Base-by-base conservation (phyloP, 2,888 invertebrate species). In the Harpalus rubripes region DNA sequence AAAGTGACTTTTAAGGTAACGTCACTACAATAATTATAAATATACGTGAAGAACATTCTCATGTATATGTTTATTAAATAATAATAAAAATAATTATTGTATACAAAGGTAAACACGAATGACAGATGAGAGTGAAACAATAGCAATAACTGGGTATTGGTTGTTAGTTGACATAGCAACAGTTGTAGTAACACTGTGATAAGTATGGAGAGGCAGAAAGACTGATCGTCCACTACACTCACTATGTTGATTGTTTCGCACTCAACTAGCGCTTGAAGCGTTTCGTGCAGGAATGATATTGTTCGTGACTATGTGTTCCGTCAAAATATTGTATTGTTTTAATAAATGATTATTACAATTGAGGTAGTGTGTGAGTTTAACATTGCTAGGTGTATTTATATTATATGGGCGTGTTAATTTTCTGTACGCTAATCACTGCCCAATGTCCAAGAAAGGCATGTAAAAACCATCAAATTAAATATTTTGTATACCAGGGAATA, bases 301-400 rank as follows among this genome's bases (percentile, higher is more conserved):
- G 65, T 84, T 84, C 84, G 84, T 84, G 84, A 84, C 84, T 84
- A 26, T 63, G 78, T 84, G 84, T 84, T 84, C 84, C 78, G 84
- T 63, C 84, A 84, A 84, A 84, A 84, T 84, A 84, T 84, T 84
- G 84, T 84, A 78, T 84, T 84, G 78, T 84, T 84, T 84, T 84
- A 84, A 84, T 84, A 78, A 84, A 84, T 84, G 84, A 84, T 84
- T 84, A 78, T 84, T 84, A 84, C 65, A 84, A 84, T 84, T 78
- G 26, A 72, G 26, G 59, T 52, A 22, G 41, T 76, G 65, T 78
- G 78, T 78, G 16, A 58, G 52, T 58, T 56, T 52, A 52, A 52
- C 12, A 12, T 52, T 52, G 44, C 44, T 52, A 12, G 44, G 10
- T 52, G 44, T 52, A 12, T 52, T 26, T 41, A 52, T 52, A 12